These are phyloP conservation scores for Oryzias celebensis DNA, from an alignment of 2,113 vertebrate genomes.

Conservation along the genomic window DNA sequence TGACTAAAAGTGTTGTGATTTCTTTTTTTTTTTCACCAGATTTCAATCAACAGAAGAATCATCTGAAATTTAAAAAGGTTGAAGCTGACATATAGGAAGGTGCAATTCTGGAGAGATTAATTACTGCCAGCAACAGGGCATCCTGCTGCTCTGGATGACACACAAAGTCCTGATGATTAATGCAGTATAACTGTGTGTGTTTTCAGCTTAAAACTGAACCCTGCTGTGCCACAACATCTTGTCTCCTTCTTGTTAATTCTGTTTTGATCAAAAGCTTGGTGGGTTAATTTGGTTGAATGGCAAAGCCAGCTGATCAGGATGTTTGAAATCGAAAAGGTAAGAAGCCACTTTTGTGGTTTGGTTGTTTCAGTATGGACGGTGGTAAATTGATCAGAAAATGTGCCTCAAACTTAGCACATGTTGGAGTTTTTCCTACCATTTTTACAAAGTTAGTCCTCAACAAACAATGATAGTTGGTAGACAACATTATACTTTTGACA, in stretches of 20 bases:
- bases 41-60: constrained; percentile 4
- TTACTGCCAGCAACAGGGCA: constrained; percentile 23
- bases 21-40: constrained; percentile 2
- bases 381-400: background rate
- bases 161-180: constrained; percentile 44
- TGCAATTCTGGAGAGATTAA: constrained; percentile 37
- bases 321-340: constrained; percentile 54
- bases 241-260: constrained; percentile 64
- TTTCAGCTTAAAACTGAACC: constrained; percentile 28
- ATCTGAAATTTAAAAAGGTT: constrained; percentile 4
- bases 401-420: background rate
- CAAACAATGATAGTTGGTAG: constrained; percentile 24
- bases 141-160: constrained; percentile 40
- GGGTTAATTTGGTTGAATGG: constrained; percentile 64
- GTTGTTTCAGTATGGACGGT: no score
- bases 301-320: constrained; percentile 67
- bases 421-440: constrained; percentile 1
- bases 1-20: background rate
- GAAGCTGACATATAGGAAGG: background rate
- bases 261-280: constrained; percentile 73
- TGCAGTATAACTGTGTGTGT: constrained; percentile 30
- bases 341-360: no score
- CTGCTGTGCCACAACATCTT: constrained; percentile 56
- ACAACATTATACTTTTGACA: constrained; percentile 30
- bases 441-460: constrained; percentile 1